Conservation (phyloP, 1,140 invertebrate genomes). For the Apis cerana region DNA sequence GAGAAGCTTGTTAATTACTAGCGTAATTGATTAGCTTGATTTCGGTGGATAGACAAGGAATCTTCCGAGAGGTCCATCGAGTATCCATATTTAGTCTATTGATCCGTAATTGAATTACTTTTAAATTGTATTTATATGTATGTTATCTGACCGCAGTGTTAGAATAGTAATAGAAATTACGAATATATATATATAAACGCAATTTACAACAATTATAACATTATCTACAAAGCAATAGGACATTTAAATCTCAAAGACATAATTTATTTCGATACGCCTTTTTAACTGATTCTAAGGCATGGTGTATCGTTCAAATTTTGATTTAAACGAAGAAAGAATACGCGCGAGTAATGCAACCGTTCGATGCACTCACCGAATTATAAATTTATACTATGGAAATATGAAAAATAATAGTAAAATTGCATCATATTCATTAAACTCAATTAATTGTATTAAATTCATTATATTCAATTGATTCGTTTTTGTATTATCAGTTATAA, state of each 20-base stretch:
- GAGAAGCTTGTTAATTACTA: conserved; percentile 56
- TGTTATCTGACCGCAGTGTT: conserved; percentile 16
- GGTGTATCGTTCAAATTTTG: not conserved
- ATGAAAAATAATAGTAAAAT: not conserved
- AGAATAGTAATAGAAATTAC: conserved; percentile 32
- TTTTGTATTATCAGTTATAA: no score
- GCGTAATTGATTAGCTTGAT: conserved; percentile 58
- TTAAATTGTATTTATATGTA: conserved; percentile 3
- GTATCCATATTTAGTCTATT: not conserved
- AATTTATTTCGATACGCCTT: not conserved
- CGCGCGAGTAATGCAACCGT: not conserved
- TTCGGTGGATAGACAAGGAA: conserved; percentile 42
- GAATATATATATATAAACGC: not conserved
- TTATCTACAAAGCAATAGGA: not conserved
- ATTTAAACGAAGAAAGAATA: not conserved
- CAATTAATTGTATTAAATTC: not conserved
- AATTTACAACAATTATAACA: conserved; percentile 43
- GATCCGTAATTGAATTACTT: conserved; percentile 39
- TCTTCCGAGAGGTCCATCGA: conserved; percentile 26
- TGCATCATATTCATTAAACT: not conserved
- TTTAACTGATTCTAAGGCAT: not conserved
- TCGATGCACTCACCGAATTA: not conserved
- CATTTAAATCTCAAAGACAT: not conserved
- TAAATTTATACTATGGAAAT: not conserved
- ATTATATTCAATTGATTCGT: not conserved